Conservation (phyloP, 2,797 vertebrate genomes). For the Eptatretus atami region DNA sequence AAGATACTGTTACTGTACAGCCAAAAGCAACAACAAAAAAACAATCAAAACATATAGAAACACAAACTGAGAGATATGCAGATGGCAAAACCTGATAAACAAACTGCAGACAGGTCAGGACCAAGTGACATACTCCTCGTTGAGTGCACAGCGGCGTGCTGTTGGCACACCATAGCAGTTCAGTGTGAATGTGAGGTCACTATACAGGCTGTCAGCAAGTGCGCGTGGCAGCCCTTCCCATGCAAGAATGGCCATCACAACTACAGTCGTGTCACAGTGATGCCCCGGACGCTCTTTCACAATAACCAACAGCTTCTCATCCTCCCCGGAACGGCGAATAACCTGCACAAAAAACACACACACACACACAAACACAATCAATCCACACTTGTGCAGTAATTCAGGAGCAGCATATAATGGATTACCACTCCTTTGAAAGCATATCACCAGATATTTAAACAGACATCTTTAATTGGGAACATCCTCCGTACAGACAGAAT, state of each 20-base stretch:
- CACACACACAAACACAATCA: too few species aligned
- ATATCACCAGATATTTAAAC: too few species aligned
- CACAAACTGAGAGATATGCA: too few species aligned
- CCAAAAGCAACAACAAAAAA: too few species aligned
- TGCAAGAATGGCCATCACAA: conserved; percentile 71
- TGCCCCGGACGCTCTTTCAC: conserved; percentile 68
- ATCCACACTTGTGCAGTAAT: too few species aligned
- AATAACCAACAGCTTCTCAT: conserved; percentile 68
- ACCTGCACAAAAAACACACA: conserved; percentile 20
- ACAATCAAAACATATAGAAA: too few species aligned
- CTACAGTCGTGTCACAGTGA: conserved; percentile 57
- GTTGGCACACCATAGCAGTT: conserved; percentile 70
- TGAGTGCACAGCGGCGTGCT: conserved; percentile 75
- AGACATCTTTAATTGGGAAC: too few species aligned
- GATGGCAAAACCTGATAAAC: too few species aligned
- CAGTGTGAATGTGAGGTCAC: conserved; percentile 46
- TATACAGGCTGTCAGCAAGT: conserved; percentile 56
- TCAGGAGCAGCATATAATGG: too few species aligned
- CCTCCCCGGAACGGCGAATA: conserved; percentile 41
- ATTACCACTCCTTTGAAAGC: too few species aligned
- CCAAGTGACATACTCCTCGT: conserved; percentile 38
- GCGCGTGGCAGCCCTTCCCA: conserved; percentile 65
- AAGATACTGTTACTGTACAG: too few species aligned
- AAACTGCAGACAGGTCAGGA: too few species aligned
- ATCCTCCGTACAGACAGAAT: not conserved